Evolutionary conservation across 2,888 invertebrate species (phyloP), one percentile per base, ranked within the genome.

Genomic region (Polietes domitor): DNA sequence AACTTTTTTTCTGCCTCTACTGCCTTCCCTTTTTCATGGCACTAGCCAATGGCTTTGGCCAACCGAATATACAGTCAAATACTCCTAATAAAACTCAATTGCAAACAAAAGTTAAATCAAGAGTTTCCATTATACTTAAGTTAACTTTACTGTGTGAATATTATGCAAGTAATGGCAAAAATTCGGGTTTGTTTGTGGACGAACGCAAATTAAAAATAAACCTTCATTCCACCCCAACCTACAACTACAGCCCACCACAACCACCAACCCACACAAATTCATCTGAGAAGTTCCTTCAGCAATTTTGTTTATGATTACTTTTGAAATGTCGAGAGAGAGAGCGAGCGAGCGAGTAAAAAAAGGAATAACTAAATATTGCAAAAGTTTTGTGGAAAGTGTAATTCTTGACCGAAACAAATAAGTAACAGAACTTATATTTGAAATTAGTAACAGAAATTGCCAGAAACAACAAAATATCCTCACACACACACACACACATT

Each of bases 161-260:
- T 15, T 43, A 3, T 28, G 24, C 41, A 43, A 58, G 21, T 74
- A 19, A 50, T 28, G 4, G 17, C 15, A 75, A 65, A 50, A 28
- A 63, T 37, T 63, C 17, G 43, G 15, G 10, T 71, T 50, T 53
- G 19, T 75, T 75, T 75, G 63, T 53, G 75, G 63, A 32, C 65
- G 63, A 65, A 12, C 50, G 21, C 50, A 75, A 75, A 75, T 75
- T 75, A 75, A 75, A 65, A 65, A 75, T 65, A 75, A 10, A 65
- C 19, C 63, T 75, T 63, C 21, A 50, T 32, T 43, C 10, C 37
- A 47, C 47, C 15, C n/a, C 47, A n/a, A 9, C 32, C 32, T n/a
- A n/a, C n/a, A n/a, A n/a, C n/a, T n/a, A n/a, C n/a, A n/a, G n/a
- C n/a, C n/a, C n/a, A n/a, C n/a, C n/a, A n/a, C n/a, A n/a, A n/a